Percentiles rank a stretch among this genome's conserved stretches.
Evolutionary conservation across 2,888 invertebrate species (phyloP).

Genomic region (Fragum sueziense): DNA sequence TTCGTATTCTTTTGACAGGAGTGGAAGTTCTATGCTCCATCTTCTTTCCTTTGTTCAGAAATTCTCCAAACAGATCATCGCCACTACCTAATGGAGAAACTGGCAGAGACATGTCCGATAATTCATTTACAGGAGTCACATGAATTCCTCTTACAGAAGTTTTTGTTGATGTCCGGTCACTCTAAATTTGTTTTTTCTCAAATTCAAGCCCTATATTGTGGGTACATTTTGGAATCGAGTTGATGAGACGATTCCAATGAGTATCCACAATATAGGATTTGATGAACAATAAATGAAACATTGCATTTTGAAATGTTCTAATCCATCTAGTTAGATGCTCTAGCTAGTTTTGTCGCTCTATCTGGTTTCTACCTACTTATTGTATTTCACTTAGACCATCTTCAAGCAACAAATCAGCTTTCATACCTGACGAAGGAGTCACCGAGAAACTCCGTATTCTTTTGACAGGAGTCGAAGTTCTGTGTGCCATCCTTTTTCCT

Average conservation of each 20-base stretch:
- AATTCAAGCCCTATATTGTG: no score
- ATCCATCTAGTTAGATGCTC: no score
- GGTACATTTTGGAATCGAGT: no score
- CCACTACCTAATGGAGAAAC: slow-evolving; percentile 1
- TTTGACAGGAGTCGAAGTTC: neutral
- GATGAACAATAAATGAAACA: no score
- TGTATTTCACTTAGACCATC: neutral
- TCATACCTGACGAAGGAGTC: neutral
- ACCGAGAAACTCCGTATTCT: neutral
- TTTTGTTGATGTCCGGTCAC: neutral
- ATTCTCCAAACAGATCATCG: neutral
- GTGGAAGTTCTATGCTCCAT: neutral
- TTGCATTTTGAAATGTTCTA: no score
- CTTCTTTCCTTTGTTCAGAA: neutral
- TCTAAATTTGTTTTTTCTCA: no score
- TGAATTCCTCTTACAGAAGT: slow-evolving; percentile 4
- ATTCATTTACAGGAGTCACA: slow-evolving; percentile 15
- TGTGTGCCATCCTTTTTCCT: neutral
- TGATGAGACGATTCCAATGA: no score
- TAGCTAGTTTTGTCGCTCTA: no score
- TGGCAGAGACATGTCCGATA: neutral
- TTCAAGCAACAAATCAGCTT: neutral
- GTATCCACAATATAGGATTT: no score
- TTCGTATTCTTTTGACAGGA: neutral
- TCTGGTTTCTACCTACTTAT: no score